Evolutionary conservation across 2,888 invertebrate species (phyloP).

Genomic region (Boloria selene): DNA sequence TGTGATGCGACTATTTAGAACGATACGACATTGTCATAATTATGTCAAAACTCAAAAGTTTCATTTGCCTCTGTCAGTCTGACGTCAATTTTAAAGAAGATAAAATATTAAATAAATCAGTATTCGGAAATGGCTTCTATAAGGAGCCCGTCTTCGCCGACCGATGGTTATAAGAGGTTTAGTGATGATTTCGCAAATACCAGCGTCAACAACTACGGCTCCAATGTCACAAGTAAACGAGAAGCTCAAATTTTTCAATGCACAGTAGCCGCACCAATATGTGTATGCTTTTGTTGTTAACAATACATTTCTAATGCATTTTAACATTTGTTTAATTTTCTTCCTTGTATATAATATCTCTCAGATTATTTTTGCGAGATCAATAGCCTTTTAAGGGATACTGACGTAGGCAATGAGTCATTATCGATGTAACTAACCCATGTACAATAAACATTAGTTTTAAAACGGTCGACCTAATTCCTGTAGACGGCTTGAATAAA

Average conservation of each 20-base stretch:
- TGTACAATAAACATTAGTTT: constrained; percentile 50
- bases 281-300: constrained; percentile 76
- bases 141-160: constrained; percentile 82
- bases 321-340: constrained; percentile 72
- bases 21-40: too few relatives aligned
- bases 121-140: constrained; percentile 79
- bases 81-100: constrained; percentile 37
- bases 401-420: constrained; percentile 71
- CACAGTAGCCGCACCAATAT: constrained; percentile 73
- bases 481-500: constrained; percentile 40
- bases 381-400: constrained; percentile 52
- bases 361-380: constrained; percentile 47
- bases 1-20: constrained; percentile 15
- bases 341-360: constrained; percentile 52
- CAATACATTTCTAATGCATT: constrained; percentile 73
- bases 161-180: constrained; percentile 85
- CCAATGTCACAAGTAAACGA: constrained; percentile 83
- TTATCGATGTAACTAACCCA: constrained; percentile 49
- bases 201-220: constrained; percentile 84
- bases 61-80: constrained; percentile 27
- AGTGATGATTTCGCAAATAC: constrained; percentile 83
- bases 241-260: constrained; percentile 70
- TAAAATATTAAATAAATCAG: constrained; percentile 55
- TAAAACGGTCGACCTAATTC: constrained; percentile 47
- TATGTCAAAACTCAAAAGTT: constrained; percentile 23